Percentiles rank a stretch among this genome's conserved stretches.
Evolutionary conservation across 1,140 invertebrate genomes (phyloP).

Genomic region (Samia ricini): DNA sequence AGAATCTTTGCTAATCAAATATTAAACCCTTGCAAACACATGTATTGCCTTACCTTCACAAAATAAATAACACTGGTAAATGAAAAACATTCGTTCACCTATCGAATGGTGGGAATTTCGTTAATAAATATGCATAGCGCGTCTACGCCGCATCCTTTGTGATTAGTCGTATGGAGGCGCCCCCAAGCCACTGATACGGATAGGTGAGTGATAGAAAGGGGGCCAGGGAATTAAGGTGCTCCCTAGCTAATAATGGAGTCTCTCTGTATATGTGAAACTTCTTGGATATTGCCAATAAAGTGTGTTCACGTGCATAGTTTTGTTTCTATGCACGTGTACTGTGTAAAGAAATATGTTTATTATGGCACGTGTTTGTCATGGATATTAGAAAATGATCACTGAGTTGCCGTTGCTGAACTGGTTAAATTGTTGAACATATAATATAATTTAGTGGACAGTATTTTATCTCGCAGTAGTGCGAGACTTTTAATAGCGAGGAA

Average conservation of each 20-base stretch:
- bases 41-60: constrained; percentile 57
- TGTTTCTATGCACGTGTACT: constrained; percentile 44
- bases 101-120: constrained; percentile 68
- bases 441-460: too few relatives aligned
- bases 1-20: constrained; percentile 70
- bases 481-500: too few relatives aligned
- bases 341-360: constrained; percentile 4
- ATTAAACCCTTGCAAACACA: constrained; percentile 50
- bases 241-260: constrained; percentile 71
- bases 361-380: constrained; percentile 24
- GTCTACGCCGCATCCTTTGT: constrained; percentile 73
- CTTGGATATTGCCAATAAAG: constrained; percentile 76
- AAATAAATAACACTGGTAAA: constrained; percentile 71
- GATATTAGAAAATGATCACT: background rate
- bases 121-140: constrained; percentile 76
- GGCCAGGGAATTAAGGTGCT: constrained; percentile 53
- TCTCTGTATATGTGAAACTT: constrained; percentile 66
- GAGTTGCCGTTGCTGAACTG: too few relatives aligned
- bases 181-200: constrained; percentile 53
- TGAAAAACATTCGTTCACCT: constrained; percentile 68
- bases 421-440: too few relatives aligned
- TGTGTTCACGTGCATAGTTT: constrained; percentile 61
- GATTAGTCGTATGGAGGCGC: constrained; percentile 61
- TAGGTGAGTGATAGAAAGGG: constrained; percentile 74
- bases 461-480: too few relatives aligned